These are phyloP conservation scores for Crotalus horridus DNA, from an alignment of 2,113 vertebrate species.

Conservation along the genomic window DNA sequence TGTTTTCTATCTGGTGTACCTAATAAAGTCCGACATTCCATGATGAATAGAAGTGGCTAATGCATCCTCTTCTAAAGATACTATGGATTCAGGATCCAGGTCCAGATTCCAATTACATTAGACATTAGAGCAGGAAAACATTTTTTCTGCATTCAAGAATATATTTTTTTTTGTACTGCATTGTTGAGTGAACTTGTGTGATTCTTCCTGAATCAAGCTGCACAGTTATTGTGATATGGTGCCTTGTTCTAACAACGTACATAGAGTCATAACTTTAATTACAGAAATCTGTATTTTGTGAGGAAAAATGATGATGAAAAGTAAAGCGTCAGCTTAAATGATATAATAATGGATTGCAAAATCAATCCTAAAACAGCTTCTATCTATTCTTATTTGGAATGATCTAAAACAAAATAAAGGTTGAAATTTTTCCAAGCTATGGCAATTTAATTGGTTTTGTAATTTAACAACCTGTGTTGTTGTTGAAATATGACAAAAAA, in stretches of 20 bases:
- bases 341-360: neutral
- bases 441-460: neutral
- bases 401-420: neutral
- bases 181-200: neutral
- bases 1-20: too few relatives aligned
- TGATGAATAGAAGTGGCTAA: neutral
- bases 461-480: neutral
- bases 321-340: neutral
- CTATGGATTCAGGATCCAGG: neutral
- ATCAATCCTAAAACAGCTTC: neutral
- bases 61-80: neutral
- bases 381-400: neutral
- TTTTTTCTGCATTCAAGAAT: neutral
- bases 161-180: neutral
- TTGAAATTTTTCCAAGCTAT: neutral
- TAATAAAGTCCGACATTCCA: too few relatives aligned
- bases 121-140: neutral
- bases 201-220: neutral
- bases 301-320: neutral
- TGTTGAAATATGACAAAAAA: constrained; percentile 22
- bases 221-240: neutral
- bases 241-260: neutral
- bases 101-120: neutral
- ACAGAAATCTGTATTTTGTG: too few relatives aligned
- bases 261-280: neutral